These are phyloP conservation scores for Smutsia temminckii DNA, from an alignment of 2,797 vertebrate genomes.

Conservation along the genomic window DNA sequence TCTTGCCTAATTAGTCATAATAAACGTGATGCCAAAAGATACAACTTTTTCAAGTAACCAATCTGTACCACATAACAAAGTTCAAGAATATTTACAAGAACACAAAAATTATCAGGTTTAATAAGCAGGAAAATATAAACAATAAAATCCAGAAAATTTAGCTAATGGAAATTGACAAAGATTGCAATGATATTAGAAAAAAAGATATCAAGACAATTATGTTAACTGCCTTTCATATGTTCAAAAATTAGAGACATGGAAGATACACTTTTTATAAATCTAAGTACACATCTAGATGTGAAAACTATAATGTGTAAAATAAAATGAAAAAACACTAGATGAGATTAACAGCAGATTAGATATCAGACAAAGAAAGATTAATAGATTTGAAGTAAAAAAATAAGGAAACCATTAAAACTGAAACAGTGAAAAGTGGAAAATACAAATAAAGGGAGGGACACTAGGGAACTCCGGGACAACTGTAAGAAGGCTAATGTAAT, in stretches of 20 bases:
- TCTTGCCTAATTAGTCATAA: not conserved
- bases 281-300: not conserved
- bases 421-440: not conserved
- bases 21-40: not conserved
- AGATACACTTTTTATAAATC: not conserved
- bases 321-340: not conserved
- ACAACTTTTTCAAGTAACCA: not conserved
- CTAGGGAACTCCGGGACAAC: not conserved
- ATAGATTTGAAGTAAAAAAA: not conserved
- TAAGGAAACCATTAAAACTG: not conserved
- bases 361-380: not conserved
- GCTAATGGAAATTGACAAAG: not conserved
- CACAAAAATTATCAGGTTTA: not conserved
- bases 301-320: not conserved
- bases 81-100: not conserved
- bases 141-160: not conserved
- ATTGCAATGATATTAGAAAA: not conserved
- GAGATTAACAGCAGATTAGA: not conserved
- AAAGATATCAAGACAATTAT: not conserved
- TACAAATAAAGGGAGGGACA: not conserved
- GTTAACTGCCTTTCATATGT: not conserved
- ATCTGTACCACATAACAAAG: not conserved
- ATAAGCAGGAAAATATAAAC: not conserved
- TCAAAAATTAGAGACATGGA: not conserved
- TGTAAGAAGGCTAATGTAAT: not conserved